Conservation (phyloP, 2,888 invertebrate species). For the Tryphoninae sp. region DNA sequence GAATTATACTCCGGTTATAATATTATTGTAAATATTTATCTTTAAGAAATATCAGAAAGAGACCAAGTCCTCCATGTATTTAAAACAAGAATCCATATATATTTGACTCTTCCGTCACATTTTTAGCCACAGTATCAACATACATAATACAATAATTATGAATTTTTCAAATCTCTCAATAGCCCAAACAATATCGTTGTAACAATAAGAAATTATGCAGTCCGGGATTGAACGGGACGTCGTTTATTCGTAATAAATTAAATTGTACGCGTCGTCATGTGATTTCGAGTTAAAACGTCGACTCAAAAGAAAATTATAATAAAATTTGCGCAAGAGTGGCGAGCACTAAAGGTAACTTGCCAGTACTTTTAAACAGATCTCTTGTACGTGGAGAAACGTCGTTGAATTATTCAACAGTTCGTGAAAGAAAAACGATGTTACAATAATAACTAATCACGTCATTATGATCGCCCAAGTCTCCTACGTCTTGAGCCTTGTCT, state of each 20-base stretch:
- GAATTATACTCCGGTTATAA: constrained; percentile 37
- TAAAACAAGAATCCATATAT: constrained; percentile 6
- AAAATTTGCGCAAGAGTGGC: no score
- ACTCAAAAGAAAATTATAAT: background rate
- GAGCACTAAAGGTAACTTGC: no score
- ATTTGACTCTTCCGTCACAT: constrained; percentile 17
- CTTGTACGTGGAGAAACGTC: constrained; percentile 17
- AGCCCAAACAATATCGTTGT: constrained; percentile 7
- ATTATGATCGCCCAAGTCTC: constrained; percentile 15
- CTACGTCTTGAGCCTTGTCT: constrained; percentile 15
- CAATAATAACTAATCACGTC: background rate
- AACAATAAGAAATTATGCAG: constrained; percentile 23
- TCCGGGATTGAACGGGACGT: constrained; percentile 10
- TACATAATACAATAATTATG: constrained; percentile 25
- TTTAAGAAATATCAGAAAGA: constrained; percentile 55
- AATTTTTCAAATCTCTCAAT: constrained; percentile 32
- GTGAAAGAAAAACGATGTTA: background rate
- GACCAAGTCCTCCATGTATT: constrained; percentile 56
- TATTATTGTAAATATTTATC: constrained; percentile 50
- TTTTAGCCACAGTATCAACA: constrained; percentile 24
- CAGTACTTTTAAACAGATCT: background rate
- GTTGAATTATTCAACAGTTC: background rate
- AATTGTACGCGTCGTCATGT: background rate
- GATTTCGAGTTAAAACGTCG: background rate
- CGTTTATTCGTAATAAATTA: constrained; percentile 22